phyloP scores from a whole-genome alignment of 2,113 vertebrate species.

The Smithornis capensis region DNA sequence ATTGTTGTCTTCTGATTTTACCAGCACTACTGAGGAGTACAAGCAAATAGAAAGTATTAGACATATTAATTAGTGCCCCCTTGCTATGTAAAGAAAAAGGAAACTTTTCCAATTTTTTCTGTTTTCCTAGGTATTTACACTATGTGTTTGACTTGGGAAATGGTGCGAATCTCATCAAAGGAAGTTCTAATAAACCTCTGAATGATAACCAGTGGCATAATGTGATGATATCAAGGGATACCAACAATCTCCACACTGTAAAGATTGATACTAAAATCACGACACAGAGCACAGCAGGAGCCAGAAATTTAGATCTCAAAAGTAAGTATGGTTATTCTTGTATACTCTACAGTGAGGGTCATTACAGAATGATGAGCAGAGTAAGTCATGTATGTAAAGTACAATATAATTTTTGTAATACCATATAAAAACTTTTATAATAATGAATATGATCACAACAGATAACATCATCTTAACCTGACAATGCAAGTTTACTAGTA shows the following conservation, averaged over 20 bases:
- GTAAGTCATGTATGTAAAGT: background rate
- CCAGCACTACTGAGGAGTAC: background rate
- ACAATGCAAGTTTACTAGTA: background rate
- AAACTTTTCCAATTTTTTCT: constrained; percentile 45
- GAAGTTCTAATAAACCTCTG: constrained; percentile 94
- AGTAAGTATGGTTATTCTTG: constrained; percentile 76
- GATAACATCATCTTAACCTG: background rate
- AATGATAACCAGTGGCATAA: constrained; percentile 99
- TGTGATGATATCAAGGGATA: constrained; percentile 95
- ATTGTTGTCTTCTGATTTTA: background rate
- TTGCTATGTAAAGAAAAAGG: constrained; percentile 43
- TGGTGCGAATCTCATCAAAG: constrained; percentile 95
- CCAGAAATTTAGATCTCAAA: constrained; percentile 95
- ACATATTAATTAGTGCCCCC: background rate
- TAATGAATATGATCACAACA: background rate
- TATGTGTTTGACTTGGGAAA: constrained; percentile 97
- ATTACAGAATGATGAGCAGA: background rate
- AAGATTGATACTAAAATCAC: constrained; percentile 97
- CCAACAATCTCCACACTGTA: constrained; percentile 94
- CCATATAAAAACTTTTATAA: background rate
- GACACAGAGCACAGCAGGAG: constrained; percentile 92
- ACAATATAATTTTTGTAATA: background rate
- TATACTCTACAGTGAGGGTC: background rate
- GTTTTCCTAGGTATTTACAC: constrained; percentile 85
- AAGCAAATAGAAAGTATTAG: background rate